Conservation (phyloP, 1,140 invertebrate species). For the Prorops nasuta region DNA sequence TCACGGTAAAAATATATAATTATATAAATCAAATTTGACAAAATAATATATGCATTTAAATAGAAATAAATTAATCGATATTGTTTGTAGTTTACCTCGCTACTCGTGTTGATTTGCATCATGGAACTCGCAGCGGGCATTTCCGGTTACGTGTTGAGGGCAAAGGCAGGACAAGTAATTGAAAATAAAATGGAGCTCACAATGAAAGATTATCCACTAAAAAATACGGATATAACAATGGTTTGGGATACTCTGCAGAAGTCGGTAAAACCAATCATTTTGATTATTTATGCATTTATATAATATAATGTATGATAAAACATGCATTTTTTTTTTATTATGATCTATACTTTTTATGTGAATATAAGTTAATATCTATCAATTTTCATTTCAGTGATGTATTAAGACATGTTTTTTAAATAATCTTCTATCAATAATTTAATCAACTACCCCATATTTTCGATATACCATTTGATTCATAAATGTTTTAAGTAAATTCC, state of each 20-base stretch:
- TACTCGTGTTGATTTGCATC: slow-evolving; percentile 75
- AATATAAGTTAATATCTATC: no score
- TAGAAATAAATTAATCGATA: slow-evolving; percentile 1
- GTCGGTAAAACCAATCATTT: no score
- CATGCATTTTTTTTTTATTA: no score
- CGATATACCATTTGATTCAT: no score
- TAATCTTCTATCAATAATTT: no score
- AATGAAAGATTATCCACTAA: slow-evolving; percentile 58
- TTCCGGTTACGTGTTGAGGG: slow-evolving; percentile 72
- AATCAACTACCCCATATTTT: no score
- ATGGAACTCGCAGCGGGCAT: slow-evolving; percentile 80
- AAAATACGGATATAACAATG: slow-evolving; percentile 37
- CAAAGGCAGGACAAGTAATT: slow-evolving; percentile 55
- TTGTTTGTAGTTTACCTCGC: slow-evolving; percentile 68
- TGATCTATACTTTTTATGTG: no score
- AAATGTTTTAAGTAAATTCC: no score
- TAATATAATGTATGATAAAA: no score
- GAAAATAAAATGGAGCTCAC: slow-evolving; percentile 55
- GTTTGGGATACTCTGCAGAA: slow-evolving; percentile 71
- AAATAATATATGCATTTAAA: slow-evolving; percentile 1
- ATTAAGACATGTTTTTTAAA: no score
- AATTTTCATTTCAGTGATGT: no score
- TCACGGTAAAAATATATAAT: slow-evolving; percentile 61
- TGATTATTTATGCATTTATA: no score
- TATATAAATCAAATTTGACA: neutral